phyloP scores from a whole-genome alignment of 2,888 invertebrate genomes.

The Liposcelis brunnea region DNA sequence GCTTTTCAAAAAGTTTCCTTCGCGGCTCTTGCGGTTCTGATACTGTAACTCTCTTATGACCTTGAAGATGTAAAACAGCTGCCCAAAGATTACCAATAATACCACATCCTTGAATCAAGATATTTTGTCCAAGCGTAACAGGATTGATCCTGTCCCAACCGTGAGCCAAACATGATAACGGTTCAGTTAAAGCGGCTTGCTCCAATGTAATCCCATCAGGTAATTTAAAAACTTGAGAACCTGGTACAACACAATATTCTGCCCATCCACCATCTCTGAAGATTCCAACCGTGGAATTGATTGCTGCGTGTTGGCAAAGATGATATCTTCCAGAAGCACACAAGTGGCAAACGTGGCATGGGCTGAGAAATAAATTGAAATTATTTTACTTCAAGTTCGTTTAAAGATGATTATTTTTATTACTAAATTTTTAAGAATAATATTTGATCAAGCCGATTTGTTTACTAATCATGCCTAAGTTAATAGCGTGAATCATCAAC shows the following conservation, averaged over 20 bases:
- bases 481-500: too few relatives aligned
- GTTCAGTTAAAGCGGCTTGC: conserved; percentile 47
- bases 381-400: conserved; percentile 3
- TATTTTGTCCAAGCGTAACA: conserved; percentile 38
- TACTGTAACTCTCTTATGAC: conserved; percentile 48
- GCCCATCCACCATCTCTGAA: conserved; percentile 52
- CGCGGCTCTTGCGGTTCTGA: conserved; percentile 41
- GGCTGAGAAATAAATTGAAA: conserved; percentile 24
- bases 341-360: conserved; percentile 40
- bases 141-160: conserved; percentile 47
- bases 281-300: conserved; percentile 46
- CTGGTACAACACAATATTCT: conserved; percentile 40
- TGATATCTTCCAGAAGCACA: conserved; percentile 48
- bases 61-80: conserved; percentile 44
- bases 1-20: conserved; percentile 23
- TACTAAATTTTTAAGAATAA: too few relatives aligned
- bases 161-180: conserved; percentile 50
- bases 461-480: too few relatives aligned
- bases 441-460: too few relatives aligned
- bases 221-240: conserved; percentile 39
- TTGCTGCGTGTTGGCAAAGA: conserved; percentile 40
- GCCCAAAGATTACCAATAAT: conserved; percentile 54
- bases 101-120: conserved; percentile 50
- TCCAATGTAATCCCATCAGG: conserved; percentile 37
- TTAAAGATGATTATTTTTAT: too few relatives aligned